Conservation (phyloP, 2,797 vertebrate genomes). For the Pangasius larnaudii region DNA sequence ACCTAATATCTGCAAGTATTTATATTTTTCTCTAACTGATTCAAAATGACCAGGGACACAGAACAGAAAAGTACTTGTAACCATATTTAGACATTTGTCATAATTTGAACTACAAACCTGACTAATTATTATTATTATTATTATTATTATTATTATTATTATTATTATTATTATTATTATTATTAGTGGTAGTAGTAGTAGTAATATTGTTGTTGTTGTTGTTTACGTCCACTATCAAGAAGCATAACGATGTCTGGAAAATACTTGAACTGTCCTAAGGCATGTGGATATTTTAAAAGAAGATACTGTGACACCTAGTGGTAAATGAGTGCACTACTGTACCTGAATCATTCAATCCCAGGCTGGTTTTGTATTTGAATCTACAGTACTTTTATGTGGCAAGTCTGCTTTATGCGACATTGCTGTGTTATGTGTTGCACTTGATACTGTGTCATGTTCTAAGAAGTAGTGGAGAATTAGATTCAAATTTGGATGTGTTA, state of each 20-base stretch:
- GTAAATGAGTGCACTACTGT: conserved; percentile 41
- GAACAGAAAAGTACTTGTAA: not conserved
- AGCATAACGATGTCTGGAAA: not conserved
- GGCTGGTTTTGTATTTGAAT: not conserved
- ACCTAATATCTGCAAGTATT: not conserved
- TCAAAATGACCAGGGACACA: not conserved
- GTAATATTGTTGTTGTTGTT: not conserved
- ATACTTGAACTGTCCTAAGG: not conserved
- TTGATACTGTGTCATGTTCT: not conserved
- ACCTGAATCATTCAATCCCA: not conserved
- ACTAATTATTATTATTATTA: not conserved
- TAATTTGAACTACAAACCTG: not conserved
- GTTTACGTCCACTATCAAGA: not conserved
- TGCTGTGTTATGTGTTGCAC: not conserved
- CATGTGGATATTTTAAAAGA: conserved; percentile 41
- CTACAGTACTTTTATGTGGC: not conserved
- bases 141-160: not conserved
- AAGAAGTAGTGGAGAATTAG: no score
- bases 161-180: not conserved
- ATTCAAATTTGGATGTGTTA: not conserved
- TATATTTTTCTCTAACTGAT: not conserved
- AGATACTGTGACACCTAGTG: conserved; percentile 73
- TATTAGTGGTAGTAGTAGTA: not conserved
- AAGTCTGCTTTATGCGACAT: not conserved
- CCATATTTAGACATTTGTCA: not conserved